Evolutionary conservation across 2,113 vertebrate species (phyloP).

Genomic region (Pedetes capensis): DNA sequence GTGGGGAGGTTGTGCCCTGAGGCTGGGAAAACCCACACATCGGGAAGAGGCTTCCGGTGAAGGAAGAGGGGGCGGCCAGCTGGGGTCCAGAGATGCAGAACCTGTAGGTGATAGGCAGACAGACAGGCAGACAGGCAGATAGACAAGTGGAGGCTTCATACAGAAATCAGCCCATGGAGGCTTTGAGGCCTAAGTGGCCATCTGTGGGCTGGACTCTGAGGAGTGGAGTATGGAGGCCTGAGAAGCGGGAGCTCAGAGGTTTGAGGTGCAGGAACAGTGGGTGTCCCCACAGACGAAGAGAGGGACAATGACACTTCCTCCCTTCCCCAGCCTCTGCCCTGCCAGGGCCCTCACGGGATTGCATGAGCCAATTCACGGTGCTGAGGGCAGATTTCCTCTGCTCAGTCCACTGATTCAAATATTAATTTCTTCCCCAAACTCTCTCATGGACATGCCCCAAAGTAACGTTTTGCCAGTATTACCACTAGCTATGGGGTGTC

Average conservation of each 20-base stretch:
- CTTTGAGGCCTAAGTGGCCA: neutral
- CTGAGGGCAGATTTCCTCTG: neutral
- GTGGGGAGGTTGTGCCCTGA: rapidly evolving
- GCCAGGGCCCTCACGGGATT: neutral
- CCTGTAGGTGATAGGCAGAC: neutral
- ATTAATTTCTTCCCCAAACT: neutral
- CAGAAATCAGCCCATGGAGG: too few relatives aligned
- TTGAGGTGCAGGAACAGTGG: too few relatives aligned
- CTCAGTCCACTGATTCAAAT: neutral
- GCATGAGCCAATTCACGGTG: too few relatives aligned
- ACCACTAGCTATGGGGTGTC: neutral
- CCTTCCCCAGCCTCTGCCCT: neutral
- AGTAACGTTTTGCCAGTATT: neutral
- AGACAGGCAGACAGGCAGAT: neutral
- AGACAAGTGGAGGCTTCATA: neutral
- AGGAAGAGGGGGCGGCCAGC: neutral
- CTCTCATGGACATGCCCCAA: neutral
- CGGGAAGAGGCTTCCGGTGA: neutral
- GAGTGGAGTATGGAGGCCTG: neutral
- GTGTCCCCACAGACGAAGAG: neutral
- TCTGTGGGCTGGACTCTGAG: too few relatives aligned
- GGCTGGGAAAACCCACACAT: rapidly evolving
- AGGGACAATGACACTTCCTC: neutral
- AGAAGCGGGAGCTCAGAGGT: too few relatives aligned
- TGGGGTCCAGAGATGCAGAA: neutral